Conservation (phyloP, 1,140 invertebrate genomes). For the Aphidius ervi region DNA sequence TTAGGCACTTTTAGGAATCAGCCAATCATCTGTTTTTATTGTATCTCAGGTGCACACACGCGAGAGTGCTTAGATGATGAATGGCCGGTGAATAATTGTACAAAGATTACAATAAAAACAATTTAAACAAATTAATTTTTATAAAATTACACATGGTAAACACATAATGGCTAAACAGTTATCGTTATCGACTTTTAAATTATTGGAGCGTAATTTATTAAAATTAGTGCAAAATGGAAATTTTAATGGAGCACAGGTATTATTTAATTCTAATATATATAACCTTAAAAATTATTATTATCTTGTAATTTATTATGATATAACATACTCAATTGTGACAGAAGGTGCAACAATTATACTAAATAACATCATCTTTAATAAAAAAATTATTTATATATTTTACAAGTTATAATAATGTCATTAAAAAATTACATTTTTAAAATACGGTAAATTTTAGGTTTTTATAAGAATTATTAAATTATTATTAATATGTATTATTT, state of each 20-base stretch:
- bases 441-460: neutral
- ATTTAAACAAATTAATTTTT: no score
- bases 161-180: constrained; percentile 44
- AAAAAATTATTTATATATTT: no score
- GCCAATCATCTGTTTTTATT: no score
- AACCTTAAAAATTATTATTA: constrained; percentile 35
- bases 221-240: constrained; percentile 39
- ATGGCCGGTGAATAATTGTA: no score
- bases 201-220: constrained; percentile 39
- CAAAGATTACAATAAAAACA: no score
- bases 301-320: constrained; percentile 24
- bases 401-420: neutral
- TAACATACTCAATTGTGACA: constrained; percentile 18
- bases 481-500: neutral
- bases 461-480: no score
- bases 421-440: constrained; percentile 1
- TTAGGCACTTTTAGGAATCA: no score
- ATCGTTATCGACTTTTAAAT: constrained; percentile 39
- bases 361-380: no score
- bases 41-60: no score
- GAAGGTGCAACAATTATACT: neutral
- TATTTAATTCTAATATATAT: constrained; percentile 11
- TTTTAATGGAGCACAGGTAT: constrained; percentile 43
- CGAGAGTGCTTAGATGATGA: no score
- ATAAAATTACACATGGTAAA: neutral